Evolutionary conservation across 1,140 invertebrate species (phyloP).

Genomic region (Apis dorsata): DNA sequence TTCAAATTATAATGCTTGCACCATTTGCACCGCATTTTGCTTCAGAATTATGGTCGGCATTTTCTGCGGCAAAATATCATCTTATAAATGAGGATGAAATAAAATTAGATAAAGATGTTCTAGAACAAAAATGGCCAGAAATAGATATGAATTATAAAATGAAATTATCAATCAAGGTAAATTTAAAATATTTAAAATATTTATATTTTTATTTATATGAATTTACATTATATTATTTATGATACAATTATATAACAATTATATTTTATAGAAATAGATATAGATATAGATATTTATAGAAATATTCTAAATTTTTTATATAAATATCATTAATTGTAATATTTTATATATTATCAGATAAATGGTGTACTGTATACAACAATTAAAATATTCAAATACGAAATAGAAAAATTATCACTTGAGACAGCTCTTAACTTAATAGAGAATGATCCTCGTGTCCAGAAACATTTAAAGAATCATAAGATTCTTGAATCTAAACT

Average conservation of each 20-base stretch:
- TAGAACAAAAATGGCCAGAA: conserved; percentile 90
- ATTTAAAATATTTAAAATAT: conserved; percentile 37
- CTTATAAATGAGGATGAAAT: conserved; percentile 80
- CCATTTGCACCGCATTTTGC: conserved; percentile 94
- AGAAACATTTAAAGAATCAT: conserved; percentile 50
- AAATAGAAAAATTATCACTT: conserved; percentile 80
- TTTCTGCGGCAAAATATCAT: conserved; percentile 82
- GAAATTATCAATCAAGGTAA: conserved; percentile 84
- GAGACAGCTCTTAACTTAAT: conserved; percentile 81
- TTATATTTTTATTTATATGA: background rate
- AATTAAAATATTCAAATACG: conserved; percentile 79
- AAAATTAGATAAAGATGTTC: conserved; percentile 83
- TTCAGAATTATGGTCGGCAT: conserved; percentile 92
- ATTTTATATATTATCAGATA: conserved; percentile 71
- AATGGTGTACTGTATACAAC: conserved; percentile 80
- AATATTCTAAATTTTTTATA: conserved; percentile 7
- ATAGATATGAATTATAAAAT: conserved; percentile 88
- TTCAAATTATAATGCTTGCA: conserved; percentile 90
- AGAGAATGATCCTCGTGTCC: conserved; percentile 69
- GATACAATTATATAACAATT: background rate
- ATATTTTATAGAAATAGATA: background rate
- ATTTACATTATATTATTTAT: conserved; percentile 2
- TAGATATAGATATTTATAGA: too few species aligned
- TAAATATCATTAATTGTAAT: conserved; percentile 39
- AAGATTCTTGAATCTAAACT: conserved; percentile 61